Conservation (phyloP, 2,113 vertebrate genomes). For the Mola mola region DNA sequence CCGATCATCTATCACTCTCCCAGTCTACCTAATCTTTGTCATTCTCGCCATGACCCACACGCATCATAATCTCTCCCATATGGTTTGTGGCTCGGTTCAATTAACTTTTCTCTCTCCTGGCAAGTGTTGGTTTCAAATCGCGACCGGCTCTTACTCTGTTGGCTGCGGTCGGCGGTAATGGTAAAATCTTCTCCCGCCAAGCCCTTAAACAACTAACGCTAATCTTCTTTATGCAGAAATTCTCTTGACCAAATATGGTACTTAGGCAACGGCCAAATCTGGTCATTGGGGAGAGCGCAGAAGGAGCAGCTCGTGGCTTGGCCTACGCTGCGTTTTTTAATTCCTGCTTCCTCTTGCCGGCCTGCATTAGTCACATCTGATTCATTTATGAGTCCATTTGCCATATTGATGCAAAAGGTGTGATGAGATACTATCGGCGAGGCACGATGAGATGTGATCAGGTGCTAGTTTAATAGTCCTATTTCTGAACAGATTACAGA, state of each 20-base stretch:
- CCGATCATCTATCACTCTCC: constrained; percentile 57
- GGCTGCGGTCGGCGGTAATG: constrained; percentile 81
- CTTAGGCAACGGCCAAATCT: constrained; percentile 65
- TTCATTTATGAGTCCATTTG: background rate
- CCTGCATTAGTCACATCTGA: constrained; percentile 6
- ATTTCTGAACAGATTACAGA: too few species aligned
- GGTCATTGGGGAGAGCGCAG: constrained; percentile 45
- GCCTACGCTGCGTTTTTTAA: constrained; percentile 15
- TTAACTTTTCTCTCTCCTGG: constrained; percentile 72
- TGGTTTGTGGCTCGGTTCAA: constrained; percentile 71
- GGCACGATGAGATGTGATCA: background rate
- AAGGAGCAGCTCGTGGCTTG: constrained; percentile 40
- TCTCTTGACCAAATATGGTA: constrained; percentile 81
- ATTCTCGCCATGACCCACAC: constrained; percentile 66
- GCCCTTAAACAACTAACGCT: constrained; percentile 81
- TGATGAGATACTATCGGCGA: background rate
- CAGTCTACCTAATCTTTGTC: constrained; percentile 74
- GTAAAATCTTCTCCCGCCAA: constrained; percentile 70
- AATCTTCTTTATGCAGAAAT: constrained; percentile 87
- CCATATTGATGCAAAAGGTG: background rate
- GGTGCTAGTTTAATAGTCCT: background rate
- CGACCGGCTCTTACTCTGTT: constrained; percentile 73
- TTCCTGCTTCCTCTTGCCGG: background rate
- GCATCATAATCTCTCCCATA: constrained; percentile 82
- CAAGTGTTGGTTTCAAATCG: constrained; percentile 68